phyloP scores from a whole-genome alignment of 92 coral and sea anemone genomes.

The Phenganax stokvisi region DNA sequence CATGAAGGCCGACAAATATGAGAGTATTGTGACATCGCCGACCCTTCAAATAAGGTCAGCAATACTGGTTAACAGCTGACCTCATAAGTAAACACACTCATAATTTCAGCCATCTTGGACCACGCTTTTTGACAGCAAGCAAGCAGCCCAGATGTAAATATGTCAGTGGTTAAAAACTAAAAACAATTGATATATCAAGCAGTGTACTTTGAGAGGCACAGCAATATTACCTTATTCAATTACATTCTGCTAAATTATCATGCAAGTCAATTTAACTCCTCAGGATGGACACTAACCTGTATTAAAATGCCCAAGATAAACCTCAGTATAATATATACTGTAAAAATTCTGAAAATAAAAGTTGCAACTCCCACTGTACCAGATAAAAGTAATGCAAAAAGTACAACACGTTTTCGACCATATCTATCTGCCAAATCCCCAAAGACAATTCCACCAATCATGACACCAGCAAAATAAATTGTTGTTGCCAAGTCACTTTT shows the following conservation, averaged over 20 bases:
- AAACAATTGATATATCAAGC: too few species aligned
- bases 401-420: slow-evolving; percentile 25
- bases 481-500: slow-evolving; percentile 27
- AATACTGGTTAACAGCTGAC: too few species aligned
- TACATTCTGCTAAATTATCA: not conserved
- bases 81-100: too few species aligned
- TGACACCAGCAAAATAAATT: slow-evolving; percentile 25
- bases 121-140: too few species aligned
- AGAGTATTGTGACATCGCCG: too few species aligned
- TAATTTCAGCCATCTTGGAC: too few species aligned
- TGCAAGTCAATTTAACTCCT: not conserved
- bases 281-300: not conserved
- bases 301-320: slow-evolving; percentile 26
- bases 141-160: too few species aligned
- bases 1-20: not conserved
- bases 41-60: too few species aligned
- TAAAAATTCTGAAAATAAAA: slow-evolving; percentile 3
- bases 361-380: slow-evolving; percentile 15
- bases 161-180: too few species aligned
- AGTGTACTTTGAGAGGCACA: too few species aligned
- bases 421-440: slow-evolving; percentile 25
- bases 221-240: too few species aligned
- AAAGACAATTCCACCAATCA: slow-evolving; percentile 11
- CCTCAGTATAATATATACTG: slow-evolving; percentile 1
- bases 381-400: not conserved